Conservation (phyloP, 2,888 invertebrate species). For the Trichogramma dendrolimi region DNA sequence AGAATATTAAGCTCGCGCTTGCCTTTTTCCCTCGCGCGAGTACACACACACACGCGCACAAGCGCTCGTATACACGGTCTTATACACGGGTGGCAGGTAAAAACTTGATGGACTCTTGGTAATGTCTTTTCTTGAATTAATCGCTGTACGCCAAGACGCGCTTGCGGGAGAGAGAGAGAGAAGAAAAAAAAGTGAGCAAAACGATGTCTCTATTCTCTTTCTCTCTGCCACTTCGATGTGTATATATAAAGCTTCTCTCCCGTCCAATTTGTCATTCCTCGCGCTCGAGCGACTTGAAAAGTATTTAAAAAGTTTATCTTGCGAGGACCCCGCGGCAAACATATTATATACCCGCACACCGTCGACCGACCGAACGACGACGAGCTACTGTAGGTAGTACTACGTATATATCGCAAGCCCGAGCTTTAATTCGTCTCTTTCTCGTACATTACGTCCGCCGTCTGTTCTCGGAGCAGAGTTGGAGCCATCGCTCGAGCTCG, state of each 20-base stretch:
- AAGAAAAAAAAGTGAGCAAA: conserved; percentile 19
- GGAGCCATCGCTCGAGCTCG: no score
- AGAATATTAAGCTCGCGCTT: neutral
- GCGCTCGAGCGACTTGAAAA: conserved; percentile 44
- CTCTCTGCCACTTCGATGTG: conserved; percentile 30
- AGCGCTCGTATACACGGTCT: neutral
- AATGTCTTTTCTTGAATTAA: conserved; percentile 28
- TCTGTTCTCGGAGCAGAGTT: no score
- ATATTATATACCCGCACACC: conserved; percentile 2
- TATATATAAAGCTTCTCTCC: conserved; percentile 1
- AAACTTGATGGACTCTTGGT: conserved; percentile 20
- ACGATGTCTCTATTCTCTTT: conserved; percentile 31
- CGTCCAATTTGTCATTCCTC: conserved; percentile 49
- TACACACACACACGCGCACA: conserved; percentile 13
- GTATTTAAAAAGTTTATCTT: conserved; percentile 51
- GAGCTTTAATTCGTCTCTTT: conserved; percentile 33
- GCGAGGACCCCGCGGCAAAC: conserved; percentile 34
- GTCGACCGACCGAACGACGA: neutral
- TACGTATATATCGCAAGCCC: neutral
- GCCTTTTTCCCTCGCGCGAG: conserved; percentile 3
- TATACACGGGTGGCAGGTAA: neutral
- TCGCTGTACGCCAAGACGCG: conserved; percentile 12
- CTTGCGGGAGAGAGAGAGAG: neutral
- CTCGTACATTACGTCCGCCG: conserved; percentile 25
- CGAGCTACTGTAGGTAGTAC: no score